phyloP scores from a whole-genome alignment of 2,888 invertebrate genomes.

The Scaeva pyrastri region DNA sequence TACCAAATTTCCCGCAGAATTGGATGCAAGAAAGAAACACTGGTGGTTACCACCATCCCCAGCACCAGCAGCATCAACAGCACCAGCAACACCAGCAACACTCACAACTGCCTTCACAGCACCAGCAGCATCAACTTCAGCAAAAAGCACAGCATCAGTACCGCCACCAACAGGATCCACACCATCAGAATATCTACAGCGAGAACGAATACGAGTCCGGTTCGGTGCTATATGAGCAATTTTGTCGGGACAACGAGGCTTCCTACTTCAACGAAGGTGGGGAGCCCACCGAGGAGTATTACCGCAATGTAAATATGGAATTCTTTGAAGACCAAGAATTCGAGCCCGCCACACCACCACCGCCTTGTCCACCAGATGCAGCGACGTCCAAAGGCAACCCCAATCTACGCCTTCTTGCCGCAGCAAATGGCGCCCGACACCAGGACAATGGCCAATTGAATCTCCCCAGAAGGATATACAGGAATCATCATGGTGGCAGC shows the following conservation, averaged over 20 bases:
- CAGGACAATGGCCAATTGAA: slow-evolving; percentile 56
- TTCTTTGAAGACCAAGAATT: slow-evolving; percentile 78
- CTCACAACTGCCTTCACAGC: slow-evolving; percentile 26
- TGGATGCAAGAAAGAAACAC: slow-evolving; percentile 77
- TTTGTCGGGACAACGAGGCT: slow-evolving; percentile 78
- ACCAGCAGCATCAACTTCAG: slow-evolving; percentile 42
- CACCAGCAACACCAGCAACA: slow-evolving; percentile 32
- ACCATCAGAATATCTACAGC: slow-evolving; percentile 72
- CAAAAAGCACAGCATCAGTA: slow-evolving; percentile 60
- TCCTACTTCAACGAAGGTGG: slow-evolving; percentile 79
- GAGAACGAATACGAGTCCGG: slow-evolving; percentile 79
- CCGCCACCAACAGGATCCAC: slow-evolving; percentile 64
- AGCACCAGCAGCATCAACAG: slow-evolving; percentile 44
- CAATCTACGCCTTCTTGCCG: slow-evolving; percentile 66
- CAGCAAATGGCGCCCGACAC: slow-evolving; percentile 69
- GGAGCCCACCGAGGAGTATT: slow-evolving; percentile 79
- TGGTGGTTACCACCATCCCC: slow-evolving; percentile 58
- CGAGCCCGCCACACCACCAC: slow-evolving; percentile 78
- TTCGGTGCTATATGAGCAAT: slow-evolving; percentile 79
- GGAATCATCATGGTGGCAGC: slow-evolving; percentile 57
- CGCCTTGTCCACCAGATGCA: slow-evolving; percentile 77
- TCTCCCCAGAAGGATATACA: slow-evolving; percentile 64
- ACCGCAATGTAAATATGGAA: slow-evolving; percentile 79
- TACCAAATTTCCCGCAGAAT: slow-evolving; percentile 79
- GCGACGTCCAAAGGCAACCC: slow-evolving; percentile 72